Evolutionary conservation across 2,113 vertebrate genomes (phyloP), one percentile per base, ranked within the genome.

Genomic region (Mirza zaza): DNA sequence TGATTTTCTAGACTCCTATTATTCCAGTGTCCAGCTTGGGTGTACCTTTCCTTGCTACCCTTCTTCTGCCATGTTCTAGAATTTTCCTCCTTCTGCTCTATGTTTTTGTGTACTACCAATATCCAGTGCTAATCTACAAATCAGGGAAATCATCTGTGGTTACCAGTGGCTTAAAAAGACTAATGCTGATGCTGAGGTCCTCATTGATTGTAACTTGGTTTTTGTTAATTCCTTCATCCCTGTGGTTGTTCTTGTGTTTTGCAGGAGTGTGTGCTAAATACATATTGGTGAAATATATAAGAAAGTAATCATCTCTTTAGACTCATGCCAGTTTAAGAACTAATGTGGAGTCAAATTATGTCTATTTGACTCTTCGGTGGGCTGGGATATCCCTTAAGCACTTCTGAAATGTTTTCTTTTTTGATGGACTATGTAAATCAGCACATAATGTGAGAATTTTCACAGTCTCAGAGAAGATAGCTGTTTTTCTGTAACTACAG

Each of bases 391-490:
- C 34, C 12, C 6, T 63, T 61, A 23, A 3, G 11, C 25, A 18
- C 63, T 90, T 70, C 23, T 52, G 67, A 42, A 80, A 12, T 2
- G 12, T 89, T 75, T 75, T 45, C 12, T 57, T 27, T 83, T 80
- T 52, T 90, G n/a, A 61, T 65, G 32, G 34, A 45, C 55, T 80
- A 25, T 68, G 8, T 61, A 80, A 65, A 63, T 70, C 21, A 42
- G 14, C 1, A 42, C 0, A 13, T n/a, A 45, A 67, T 20, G 5
- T 83, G 10, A 91, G 55, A 77, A 23, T 65, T 48, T 65, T 81
- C 50, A 15, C 8, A 83, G 10, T 91, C 77, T 82, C 45, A 68
- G 13, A 90, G 42, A 70, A 93, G 86, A 65, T 75, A 70, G 34
- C 57, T 55, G 6, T 27, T 94, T 87, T 90, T 68, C 34, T 90